Evolutionary conservation across 2,888 invertebrate genomes (phyloP).

Genomic region (Drosophila fungiperda): DNA sequence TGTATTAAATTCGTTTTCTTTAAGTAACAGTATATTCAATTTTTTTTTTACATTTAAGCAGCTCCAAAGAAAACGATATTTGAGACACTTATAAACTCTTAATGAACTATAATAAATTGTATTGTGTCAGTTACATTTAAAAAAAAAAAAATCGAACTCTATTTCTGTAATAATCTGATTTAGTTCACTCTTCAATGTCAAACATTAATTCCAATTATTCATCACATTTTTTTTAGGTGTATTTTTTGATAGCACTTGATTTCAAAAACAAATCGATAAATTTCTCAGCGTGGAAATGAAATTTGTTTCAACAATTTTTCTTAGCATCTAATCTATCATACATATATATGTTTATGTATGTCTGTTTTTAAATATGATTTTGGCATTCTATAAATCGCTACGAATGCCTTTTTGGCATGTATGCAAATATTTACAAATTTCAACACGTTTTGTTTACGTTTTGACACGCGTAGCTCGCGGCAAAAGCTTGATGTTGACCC

Average conservation of each 20-base stretch:
- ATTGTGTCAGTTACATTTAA: background rate
- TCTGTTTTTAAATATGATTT: background rate
- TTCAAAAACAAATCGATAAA: constrained; percentile 3
- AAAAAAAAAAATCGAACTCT: too few relatives aligned
- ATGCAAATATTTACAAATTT: constrained; percentile 66
- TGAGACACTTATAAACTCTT: background rate
- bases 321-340: constrained; percentile 25
- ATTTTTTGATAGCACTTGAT: background rate
- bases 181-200: background rate
- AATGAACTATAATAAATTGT: background rate
- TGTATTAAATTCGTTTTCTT: background rate
- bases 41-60: background rate
- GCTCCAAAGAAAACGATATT: background rate
- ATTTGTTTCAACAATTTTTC: constrained; percentile 16
- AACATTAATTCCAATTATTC: constrained; percentile 3
- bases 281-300: constrained; percentile 9
- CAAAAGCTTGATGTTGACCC: constrained; percentile 36
- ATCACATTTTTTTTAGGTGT: background rate
- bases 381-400: constrained; percentile 32
- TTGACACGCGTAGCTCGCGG: constrained; percentile 49
- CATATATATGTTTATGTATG: constrained; percentile 8
- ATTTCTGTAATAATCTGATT: background rate
- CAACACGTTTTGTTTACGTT: constrained; percentile 65
- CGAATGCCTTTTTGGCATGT: constrained; percentile 36
- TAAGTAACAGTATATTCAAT: background rate